phyloP scores from a whole-genome alignment of 2,888 invertebrate species.

The Acanthopleura granulata region DNA sequence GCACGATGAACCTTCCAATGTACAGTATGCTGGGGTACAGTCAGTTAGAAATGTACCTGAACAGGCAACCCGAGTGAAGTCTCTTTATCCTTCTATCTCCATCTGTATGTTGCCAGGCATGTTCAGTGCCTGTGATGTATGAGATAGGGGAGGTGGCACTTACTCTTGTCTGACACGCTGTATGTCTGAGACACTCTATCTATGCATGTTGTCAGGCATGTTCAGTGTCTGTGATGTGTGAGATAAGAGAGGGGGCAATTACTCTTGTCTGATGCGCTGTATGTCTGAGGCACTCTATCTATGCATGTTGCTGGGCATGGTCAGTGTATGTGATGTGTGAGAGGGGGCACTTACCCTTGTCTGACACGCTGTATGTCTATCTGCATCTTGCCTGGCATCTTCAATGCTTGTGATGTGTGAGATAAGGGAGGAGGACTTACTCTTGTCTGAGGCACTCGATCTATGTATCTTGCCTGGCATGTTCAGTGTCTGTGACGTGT shows the following conservation, averaged over 20 bases:
- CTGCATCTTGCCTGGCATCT: conserved; percentile 53
- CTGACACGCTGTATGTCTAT: conserved; percentile 59
- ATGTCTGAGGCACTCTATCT: conserved; percentile 53
- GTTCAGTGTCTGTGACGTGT: conserved; percentile 58
- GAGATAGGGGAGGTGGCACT: conserved; percentile 15
- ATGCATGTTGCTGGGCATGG: conserved; percentile 43
- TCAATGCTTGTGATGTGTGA: conserved; percentile 58
- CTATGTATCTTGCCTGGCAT: conserved; percentile 61
- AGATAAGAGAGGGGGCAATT: conserved; percentile 32
- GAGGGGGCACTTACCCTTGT: no score
- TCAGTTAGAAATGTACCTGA: no score
- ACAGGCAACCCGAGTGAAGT: no score
- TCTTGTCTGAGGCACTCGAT: conserved; percentile 65
- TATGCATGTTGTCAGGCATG: conserved; percentile 60
- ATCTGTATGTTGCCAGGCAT: conserved; percentile 55
- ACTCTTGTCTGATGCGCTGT: conserved; percentile 60
- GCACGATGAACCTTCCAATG: conserved; percentile 63
- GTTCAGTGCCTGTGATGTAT: conserved; percentile 59
- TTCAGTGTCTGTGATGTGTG: conserved; percentile 56
- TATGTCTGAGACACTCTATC: conserved; percentile 65
- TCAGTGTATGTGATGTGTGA: conserved; percentile 56
- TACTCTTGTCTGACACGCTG: conserved; percentile 25
- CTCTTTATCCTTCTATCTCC: conserved; percentile 57
- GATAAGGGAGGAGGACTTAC: conserved; percentile 40
- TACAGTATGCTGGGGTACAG: no score